These are phyloP conservation scores for Petrolisthes cinctipes DNA, from an alignment of 2,888 invertebrate species.

Conservation along the genomic window DNA sequence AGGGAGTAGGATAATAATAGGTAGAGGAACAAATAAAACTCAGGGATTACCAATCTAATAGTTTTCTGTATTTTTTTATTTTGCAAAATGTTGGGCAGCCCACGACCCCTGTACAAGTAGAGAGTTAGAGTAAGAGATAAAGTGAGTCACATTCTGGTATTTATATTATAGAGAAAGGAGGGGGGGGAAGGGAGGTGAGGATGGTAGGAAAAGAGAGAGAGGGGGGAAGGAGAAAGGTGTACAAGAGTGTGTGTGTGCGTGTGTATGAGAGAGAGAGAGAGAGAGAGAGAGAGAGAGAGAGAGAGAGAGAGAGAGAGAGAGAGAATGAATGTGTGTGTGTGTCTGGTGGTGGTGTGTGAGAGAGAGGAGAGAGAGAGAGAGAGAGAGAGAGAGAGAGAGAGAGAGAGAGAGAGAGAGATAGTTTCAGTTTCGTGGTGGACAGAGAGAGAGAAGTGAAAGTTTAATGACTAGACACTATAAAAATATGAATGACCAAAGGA, in stretches of 20 bases:
- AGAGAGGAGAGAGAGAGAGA: neutral
- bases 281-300: neutral
- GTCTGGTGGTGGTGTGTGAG: neutral
- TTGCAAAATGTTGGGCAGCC: slow-evolving; percentile 10
- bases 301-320: neutral
- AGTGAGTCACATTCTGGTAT: neutral
- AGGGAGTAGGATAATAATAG: neutral
- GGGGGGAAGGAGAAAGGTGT: neutral
- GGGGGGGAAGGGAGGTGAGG: neutral
- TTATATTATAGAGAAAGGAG: neutral
- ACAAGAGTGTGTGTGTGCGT: neutral
- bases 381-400: slow-evolving; percentile 1
- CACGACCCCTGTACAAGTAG: neutral
- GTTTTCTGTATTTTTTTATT: neutral
- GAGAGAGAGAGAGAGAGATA: too few species aligned
- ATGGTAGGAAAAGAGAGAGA: neutral
- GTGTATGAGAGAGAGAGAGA: too few species aligned
- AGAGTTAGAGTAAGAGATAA: neutral
- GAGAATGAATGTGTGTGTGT: too few species aligned
- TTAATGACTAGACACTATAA: neutral
- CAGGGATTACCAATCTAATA: neutral
- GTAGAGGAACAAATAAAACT: neutral
- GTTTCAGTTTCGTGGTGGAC: neutral
- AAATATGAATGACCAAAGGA: neutral
- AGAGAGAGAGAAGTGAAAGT: neutral